These are phyloP conservation scores for Eupithecia insigniata DNA, from an alignment of 2,888 invertebrate genomes.

Conservation along the genomic window DNA sequence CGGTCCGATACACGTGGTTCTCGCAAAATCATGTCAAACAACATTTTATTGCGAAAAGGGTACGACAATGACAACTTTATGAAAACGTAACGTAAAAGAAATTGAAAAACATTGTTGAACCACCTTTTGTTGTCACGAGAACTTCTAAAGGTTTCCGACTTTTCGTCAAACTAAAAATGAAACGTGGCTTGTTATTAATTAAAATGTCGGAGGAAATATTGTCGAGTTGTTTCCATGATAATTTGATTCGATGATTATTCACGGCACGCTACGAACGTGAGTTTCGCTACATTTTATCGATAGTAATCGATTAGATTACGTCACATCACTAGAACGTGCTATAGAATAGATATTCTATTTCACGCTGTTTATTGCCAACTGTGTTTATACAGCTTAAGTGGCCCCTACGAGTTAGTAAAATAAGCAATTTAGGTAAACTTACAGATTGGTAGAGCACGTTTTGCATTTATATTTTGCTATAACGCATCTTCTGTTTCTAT, in stretches of 20 bases:
- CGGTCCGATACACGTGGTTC: conserved; percentile 19
- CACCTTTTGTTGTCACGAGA: neutral
- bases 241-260: conserved; percentile 36
- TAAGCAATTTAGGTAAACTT: neutral
- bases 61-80: conserved; percentile 8
- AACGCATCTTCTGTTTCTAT: neutral
- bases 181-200: neutral
- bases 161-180: neutral
- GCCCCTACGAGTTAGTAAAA: neutral
- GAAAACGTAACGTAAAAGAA: conserved; percentile 7
- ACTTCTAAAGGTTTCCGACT: neutral
- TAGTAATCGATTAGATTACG: conserved; percentile 33
- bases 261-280: conserved; percentile 32
- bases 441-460: neutral
- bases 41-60: conserved; percentile 24
- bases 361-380: neutral
- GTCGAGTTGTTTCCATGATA: conserved; percentile 23
- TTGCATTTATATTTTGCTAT: neutral
- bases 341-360: conserved; percentile 6
- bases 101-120: conserved; percentile 22
- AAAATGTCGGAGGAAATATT: neutral
- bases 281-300: conserved; percentile 33
- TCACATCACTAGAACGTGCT: conserved; percentile 23
- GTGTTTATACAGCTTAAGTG: neutral
- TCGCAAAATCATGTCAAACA: conserved; percentile 21